Percentiles rank a stretch among this genome's conserved stretches.
Evolutionary conservation across 2,113 vertebrate species (phyloP).

Genomic region (Hyperopisus bebe): DNA sequence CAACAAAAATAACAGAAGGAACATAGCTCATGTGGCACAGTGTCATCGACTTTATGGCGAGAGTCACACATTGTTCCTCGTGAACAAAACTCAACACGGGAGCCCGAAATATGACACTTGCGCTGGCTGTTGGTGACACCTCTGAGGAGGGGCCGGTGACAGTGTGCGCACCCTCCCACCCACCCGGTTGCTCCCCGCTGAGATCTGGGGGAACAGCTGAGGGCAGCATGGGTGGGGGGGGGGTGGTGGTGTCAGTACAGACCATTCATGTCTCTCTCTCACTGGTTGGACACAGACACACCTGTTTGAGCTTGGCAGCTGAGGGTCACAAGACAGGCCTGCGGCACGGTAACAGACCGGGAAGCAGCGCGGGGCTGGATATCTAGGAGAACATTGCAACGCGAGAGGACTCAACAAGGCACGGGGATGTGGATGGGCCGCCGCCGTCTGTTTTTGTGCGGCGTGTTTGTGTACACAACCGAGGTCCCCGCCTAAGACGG

Average conservation of each 20-base stretch:
- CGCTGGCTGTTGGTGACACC: neutral
- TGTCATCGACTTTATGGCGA: neutral
- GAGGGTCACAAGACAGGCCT: neutral
- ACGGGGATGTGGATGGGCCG: neutral
- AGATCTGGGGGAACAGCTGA: conserved; percentile 57
- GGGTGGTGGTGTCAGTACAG: conserved; percentile 1
- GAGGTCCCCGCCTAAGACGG: neutral
- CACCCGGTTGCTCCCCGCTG: conserved; percentile 29
- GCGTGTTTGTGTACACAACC: neutral
- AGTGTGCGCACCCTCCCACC: neutral
- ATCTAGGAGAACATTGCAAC: too few relatives aligned
- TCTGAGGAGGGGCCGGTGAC: neutral
- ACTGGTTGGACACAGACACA: neutral
- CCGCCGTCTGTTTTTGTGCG: neutral
- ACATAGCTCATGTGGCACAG: neutral
- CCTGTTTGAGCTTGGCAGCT: conserved; percentile 19
- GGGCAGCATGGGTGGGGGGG: conserved; percentile 28
- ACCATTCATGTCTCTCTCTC: conserved; percentile 30
- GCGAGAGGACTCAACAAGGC: neutral
- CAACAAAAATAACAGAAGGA: neutral
- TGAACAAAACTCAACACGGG: neutral
- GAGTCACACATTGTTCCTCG: neutral
- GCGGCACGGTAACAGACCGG: neutral
- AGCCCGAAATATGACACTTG: neutral
- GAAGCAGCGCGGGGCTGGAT: neutral